Evolutionary conservation across 2,888 invertebrate species (phyloP), one percentile per base, ranked within the genome.

Genomic region (Apamea anceps): DNA sequence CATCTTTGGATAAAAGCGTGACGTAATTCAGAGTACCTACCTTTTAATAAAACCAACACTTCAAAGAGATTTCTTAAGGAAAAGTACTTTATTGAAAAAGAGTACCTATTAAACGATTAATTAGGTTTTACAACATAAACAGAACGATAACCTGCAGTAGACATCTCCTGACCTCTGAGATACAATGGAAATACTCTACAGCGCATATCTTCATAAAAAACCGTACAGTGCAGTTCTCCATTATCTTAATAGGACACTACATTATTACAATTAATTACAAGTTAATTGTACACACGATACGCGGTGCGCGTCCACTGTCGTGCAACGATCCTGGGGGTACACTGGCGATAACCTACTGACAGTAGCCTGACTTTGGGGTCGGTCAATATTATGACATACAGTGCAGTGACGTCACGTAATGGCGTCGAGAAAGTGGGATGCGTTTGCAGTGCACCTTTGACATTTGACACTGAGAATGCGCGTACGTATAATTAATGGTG

Each of bases 381-480:
- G 87, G 90, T 88, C 90, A 88, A 87, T 84, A 86, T 85, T 89
- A 88, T 86, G 85, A 88, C 85, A 88, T 85, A 73, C 8, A 45
- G 65, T 75, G 42, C 2, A 32, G 37, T 82, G 84, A 88, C 87
- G 88, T 90, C 86, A 88, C 85, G 74, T 79, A 57, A 84, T 85
- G 86, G 85, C 82, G 73, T 75, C 78, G 82, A 63, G 85, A 85
- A 83, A 85, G 82, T 81, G 76, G 73, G 74, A 82, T 82, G 75
- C 80, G 80, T 72, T 68, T 79, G 71, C 45, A 63, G n/a, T 68
- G 63, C 78, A 84, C 72, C 72, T 84, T 81, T 87, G 88, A 81
- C 81, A 88, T 83, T 80, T 79, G 37, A 54, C 70, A 80, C 75
- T 74, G 73, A 77, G 37, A 67, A 57, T 42, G 72, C 57, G 51